Base-by-base conservation (phyloP, 2,797 vertebrate species). In the Characodon lateralis region DNA sequence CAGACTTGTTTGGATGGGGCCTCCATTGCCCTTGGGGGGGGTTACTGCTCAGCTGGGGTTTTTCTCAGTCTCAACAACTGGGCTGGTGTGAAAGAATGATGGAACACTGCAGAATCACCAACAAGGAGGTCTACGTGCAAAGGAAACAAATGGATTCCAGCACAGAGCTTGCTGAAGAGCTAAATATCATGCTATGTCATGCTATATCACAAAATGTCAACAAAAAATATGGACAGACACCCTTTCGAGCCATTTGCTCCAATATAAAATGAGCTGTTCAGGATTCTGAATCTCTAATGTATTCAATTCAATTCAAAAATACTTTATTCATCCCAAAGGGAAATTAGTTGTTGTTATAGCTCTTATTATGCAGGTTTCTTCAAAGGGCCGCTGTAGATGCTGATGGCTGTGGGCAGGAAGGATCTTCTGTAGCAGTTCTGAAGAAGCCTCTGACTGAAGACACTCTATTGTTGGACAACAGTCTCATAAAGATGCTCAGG, bases 1-100 rank as follows among this genome's bases (percentile, higher is more conserved):
- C 82, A 41, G 90, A 90, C 95, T 94, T 82, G 95, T 91, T 86
- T 22, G 77, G 39, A 63, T 81, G 91, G 92, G 93, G 93, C 95
- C 94, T 93, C 93, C 90, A 65, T 74, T 91, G 88, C 88, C 91
- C 93, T 68, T 20, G 55, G 83, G 74, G 31, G 35, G 22, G 63
- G 73, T 89, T 85, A 90, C 81, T 78, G 87, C 89, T 80, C 56
- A 82, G 86, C 88, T 89, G 85, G 89, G 90, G 88, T 81, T 89
- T 92, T 91, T 93, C 83, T 91, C 74, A 26, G 71, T 85, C 84
- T 89, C 84, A 81, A 83, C 48, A 83, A 93, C 76, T 74, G 82
- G 87, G 88, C 83, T 91, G 92, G 92, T 89, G 89, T 89, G 83
- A 92, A 90, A 88, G 88, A 85, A 92, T 82, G 90, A 94, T 82